These are phyloP conservation scores for Leptinotarsa peninsularis DNA, from an alignment of 2,888 invertebrate species.

Conservation along the genomic window DNA sequence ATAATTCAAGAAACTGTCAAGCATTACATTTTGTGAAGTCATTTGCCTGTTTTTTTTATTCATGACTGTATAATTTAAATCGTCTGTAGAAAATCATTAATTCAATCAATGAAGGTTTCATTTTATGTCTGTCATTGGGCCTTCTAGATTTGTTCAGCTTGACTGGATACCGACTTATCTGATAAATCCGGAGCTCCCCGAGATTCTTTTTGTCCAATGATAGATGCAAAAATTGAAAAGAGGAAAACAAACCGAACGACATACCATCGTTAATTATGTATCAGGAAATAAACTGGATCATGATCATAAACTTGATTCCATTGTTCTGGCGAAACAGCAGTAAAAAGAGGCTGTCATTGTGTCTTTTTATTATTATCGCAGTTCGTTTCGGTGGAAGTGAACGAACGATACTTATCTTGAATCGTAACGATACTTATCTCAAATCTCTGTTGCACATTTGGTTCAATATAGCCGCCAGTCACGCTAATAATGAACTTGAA, in stretches of 20 bases:
- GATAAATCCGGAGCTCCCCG: neutral
- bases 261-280: constrained; percentile 18
- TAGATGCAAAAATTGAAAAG: neutral
- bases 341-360: constrained; percentile 4
- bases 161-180: neutral
- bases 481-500: constrained; percentile 25
- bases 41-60: no score
- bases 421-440: constrained; percentile 24
- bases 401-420: constrained; percentile 5
- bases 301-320: constrained; percentile 22
- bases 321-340: constrained; percentile 12
- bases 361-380: constrained; percentile 27
- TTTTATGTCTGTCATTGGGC: neutral
- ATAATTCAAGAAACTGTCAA: no score
- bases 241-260: constrained; percentile 1
- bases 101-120: no score
- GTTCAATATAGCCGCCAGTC: constrained; percentile 27
- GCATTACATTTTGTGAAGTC: no score
- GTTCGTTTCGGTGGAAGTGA: constrained; percentile 9
- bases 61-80: no score
- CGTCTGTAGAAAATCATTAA: no score
- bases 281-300: constrained; percentile 20
- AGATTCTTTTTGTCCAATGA: neutral
- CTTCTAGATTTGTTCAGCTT: neutral
- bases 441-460: constrained; percentile 25